Evolutionary conservation across 2,113 vertebrate genomes (phyloP).

Genomic region (Thermophis baileyi): DNA sequence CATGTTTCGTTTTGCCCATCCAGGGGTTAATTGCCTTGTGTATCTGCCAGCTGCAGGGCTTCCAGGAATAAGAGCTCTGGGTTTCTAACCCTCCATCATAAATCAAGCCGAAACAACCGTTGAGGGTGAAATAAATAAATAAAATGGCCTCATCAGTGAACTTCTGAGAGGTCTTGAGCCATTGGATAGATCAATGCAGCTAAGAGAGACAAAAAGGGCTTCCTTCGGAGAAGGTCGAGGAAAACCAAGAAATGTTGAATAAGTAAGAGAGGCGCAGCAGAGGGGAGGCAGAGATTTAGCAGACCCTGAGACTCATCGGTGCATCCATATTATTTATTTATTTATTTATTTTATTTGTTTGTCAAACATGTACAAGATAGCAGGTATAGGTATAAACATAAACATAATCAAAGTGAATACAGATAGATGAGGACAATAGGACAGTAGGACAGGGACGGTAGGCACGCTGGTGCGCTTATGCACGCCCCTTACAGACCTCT

Average conservation of each 20-base stretch:
- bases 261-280: background rate
- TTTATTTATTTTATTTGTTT: too few relatives aligned
- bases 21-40: constrained; percentile 47
- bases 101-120: constrained; percentile 43
- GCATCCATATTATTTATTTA: background rate
- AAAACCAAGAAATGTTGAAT: background rate
- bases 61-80: constrained; percentile 52
- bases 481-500: too few relatives aligned
- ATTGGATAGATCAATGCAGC: rapidly evolving
- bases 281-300: background rate
- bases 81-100: constrained; percentile 49
- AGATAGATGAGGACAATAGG: too few relatives aligned
- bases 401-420: too few relatives aligned
- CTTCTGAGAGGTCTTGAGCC: constrained; percentile 11
- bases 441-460: too few relatives aligned
- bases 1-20: background rate
- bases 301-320: background rate
- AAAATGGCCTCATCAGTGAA: constrained; percentile 40
- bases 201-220: background rate
- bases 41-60: constrained; percentile 36
- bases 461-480: too few relatives aligned
- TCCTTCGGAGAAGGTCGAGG: constrained; percentile 14
- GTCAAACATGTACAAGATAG: too few relatives aligned
- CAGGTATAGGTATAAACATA: too few relatives aligned
- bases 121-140: constrained; percentile 33